Percentiles rank a stretch among this genome's conserved stretches.
Conservation (phyloP, 2,797 vertebrate genomes). For the Hylomyscus alleni region DNA sequence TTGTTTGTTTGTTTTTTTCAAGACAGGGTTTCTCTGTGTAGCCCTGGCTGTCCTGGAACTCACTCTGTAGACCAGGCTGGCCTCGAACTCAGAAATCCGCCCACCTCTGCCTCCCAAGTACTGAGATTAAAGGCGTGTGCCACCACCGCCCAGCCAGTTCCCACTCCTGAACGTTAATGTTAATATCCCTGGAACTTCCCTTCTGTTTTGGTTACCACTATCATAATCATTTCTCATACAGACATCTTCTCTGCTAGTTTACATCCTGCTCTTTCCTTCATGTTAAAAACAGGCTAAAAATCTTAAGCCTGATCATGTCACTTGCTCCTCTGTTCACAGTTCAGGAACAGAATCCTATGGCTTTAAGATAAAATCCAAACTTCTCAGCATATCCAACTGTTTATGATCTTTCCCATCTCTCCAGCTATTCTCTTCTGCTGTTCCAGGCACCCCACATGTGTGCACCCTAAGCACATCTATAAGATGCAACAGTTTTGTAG, state of each 20-base stretch:
- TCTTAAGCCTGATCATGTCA: background rate
- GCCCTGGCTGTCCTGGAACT: no score
- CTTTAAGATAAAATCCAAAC: slow-evolving; percentile 28
- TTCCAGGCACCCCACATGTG: background rate
- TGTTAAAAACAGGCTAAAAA: slow-evolving; percentile 25
- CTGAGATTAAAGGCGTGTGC: no score
- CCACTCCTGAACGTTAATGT: background rate
- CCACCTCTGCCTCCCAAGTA: no score
- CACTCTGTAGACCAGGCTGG: no score
- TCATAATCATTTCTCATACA: slow-evolving; percentile 18
- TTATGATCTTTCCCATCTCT: background rate
- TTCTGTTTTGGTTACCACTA: background rate
- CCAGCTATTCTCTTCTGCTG: background rate
- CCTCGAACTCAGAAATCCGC: no score
- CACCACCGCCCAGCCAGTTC: no score
- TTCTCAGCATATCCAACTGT: background rate
- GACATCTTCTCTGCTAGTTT: background rate
- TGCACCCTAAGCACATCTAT: background rate
- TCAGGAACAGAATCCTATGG: background rate
- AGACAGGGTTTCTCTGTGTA: no score
- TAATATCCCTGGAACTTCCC: background rate
- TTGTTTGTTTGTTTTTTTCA: no score
- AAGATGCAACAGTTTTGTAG: background rate
- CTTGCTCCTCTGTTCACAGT: background rate
- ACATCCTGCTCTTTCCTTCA: slow-evolving; percentile 5